Evolutionary conservation across 2,888 invertebrate genomes (phyloP).

Genomic region (Parascotia fuliginaria): DNA sequence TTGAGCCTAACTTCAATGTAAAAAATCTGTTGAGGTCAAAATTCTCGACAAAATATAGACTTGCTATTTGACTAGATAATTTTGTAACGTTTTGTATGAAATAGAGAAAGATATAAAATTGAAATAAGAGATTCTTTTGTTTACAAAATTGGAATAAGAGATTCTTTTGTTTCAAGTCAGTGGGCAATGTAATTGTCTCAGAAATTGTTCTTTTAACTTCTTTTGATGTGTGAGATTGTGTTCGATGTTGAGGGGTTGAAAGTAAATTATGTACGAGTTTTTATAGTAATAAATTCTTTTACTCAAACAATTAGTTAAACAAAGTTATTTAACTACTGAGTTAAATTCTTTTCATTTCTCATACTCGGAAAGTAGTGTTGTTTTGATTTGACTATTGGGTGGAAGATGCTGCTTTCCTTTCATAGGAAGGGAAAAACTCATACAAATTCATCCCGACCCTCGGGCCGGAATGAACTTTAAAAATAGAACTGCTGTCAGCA

Average conservation of each 20-base stretch:
- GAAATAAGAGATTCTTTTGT: too few relatives aligned
- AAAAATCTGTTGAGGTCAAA: conserved; percentile 41
- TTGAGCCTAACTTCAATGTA: conserved; percentile 36
- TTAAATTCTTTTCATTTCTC: too few relatives aligned
- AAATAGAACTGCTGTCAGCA: too few relatives aligned
- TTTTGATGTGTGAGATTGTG: not conserved
- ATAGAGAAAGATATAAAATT: conserved; percentile 9
- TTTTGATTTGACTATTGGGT: too few relatives aligned
- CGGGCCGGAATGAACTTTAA: too few relatives aligned
- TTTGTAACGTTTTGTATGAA: conserved; percentile 21
- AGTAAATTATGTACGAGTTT: not conserved
- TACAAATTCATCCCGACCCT: too few relatives aligned
- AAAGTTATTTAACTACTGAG: too few relatives aligned
- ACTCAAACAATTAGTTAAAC: too few relatives aligned
- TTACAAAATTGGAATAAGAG: not conserved
- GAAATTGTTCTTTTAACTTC: not conserved
- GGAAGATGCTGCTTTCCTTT: too few relatives aligned
- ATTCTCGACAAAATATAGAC: conserved; percentile 26
- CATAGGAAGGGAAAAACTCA: too few relatives aligned
- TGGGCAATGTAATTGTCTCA: not conserved
- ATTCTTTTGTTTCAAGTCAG: not conserved
- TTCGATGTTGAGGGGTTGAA: not conserved
- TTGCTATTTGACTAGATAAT: conserved; percentile 21
- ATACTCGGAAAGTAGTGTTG: too few relatives aligned
- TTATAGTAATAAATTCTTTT: too few relatives aligned